Evolutionary conservation across 2,888 invertebrate genomes (phyloP).

Genomic region (Asteroscopus sphinx): DNA sequence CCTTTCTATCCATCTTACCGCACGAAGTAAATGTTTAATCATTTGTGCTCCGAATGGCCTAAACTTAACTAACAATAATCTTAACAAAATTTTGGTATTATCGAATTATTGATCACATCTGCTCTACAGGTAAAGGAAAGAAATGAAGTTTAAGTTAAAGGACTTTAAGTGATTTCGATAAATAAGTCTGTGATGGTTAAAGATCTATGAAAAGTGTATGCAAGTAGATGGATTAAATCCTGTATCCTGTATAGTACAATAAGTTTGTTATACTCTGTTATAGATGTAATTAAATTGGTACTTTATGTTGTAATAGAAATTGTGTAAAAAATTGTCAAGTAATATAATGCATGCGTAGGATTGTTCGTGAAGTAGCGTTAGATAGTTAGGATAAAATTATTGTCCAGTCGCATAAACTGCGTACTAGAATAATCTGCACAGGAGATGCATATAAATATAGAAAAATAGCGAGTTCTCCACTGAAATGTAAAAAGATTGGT

Average conservation of each 20-base stretch:
- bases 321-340: constrained; percentile 21
- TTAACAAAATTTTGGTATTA: constrained; percentile 4
- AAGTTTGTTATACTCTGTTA: constrained; percentile 18
- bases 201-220: constrained; percentile 33
- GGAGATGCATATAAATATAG: constrained; percentile 7
- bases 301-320: constrained; percentile 26
- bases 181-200: constrained; percentile 56
- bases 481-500: constrained; percentile 29
- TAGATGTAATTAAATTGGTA: constrained; percentile 31
- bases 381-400: constrained; percentile 21
- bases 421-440: constrained; percentile 5
- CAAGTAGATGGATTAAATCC: constrained; percentile 48
- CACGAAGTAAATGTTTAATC: constrained; percentile 17
- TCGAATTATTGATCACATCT: constrained; percentile 45
- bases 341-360: constrained; percentile 39
- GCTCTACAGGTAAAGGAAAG: constrained; percentile 50
- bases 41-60: constrained; percentile 38
- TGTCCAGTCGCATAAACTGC: constrained; percentile 7
- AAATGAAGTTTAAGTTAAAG: constrained; percentile 44
- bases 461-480: constrained; percentile 19
- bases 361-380: constrained; percentile 41
- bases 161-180: constrained; percentile 49
- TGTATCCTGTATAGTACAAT: constrained; percentile 21
- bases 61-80: background rate
- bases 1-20: constrained; percentile 16